Conservation (phyloP, 2,888 invertebrate genomes). For the Emmelina monodactyla region DNA sequence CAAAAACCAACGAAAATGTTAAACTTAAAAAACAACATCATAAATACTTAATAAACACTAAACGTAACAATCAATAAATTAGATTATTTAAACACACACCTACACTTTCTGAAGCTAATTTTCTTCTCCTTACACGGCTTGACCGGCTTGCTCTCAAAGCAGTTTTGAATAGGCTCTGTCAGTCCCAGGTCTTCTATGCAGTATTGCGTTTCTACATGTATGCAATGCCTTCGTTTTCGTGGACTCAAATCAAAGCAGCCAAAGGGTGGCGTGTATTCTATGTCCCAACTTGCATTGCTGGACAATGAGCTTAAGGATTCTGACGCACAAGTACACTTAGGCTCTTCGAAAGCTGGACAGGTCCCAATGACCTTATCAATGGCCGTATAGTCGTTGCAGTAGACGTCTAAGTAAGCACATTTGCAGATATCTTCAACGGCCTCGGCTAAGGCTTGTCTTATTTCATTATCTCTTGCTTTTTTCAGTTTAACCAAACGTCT, state of each 20-base stretch:
- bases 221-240: slow-evolving; percentile 48
- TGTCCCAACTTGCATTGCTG: slow-evolving; percentile 72
- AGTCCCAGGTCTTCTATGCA: slow-evolving; percentile 61
- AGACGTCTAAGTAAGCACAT: slow-evolving; percentile 60
- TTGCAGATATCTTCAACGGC: slow-evolving; percentile 53
- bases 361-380: slow-evolving; percentile 52
- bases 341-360: slow-evolving; percentile 53
- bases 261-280: slow-evolving; percentile 76
- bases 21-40: no score
- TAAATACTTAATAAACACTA: no score
- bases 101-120: neutral
- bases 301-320: slow-evolving; percentile 52
- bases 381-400: slow-evolving; percentile 48
- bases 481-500: slow-evolving; percentile 62
- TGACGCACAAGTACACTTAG: slow-evolving; percentile 43
- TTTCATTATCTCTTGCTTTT: slow-evolving; percentile 59
- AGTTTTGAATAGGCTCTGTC: slow-evolving; percentile 27
- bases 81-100: no score
- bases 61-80: no score
- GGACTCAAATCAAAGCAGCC: slow-evolving; percentile 70
- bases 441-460: slow-evolving; percentile 54
- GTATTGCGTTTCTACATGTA: slow-evolving; percentile 71
- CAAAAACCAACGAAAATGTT: no score
- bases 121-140: slow-evolving; percentile 27
- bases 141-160: no score